Base-by-base conservation (phyloP, 2,113 vertebrate species). In the Sprattus sprattus region DNA sequence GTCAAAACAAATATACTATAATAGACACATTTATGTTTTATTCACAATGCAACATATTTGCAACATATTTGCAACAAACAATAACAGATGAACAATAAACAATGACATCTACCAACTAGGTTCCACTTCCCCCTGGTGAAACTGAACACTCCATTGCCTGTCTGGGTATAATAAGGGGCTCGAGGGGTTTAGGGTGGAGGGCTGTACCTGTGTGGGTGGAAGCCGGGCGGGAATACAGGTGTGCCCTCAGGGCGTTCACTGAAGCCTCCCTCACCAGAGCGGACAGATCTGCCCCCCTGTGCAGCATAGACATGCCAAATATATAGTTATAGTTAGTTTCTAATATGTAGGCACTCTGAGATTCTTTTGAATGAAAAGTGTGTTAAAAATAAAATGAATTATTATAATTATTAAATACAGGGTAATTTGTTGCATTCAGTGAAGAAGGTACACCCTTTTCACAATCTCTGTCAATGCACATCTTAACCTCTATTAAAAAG, bases 251-350 rank as follows among this genome's bases (percentile, higher is more conserved):
- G 25, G 97, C 97, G 0, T 94, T 97, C 5, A 99, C 5, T 0
- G 97, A 98, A 6, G 98, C 98, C 92, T 99, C 98, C 18, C 97
- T 96, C 54, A 99, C 96, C 0, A 99, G 90, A 2, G 98, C 98
- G 0, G 97, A 97, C 90, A 99, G 96, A 87, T 99, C 98, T 25
- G 97, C 97, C 0, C 97, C 98, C 80, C 98, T 99, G 85, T 3
- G n/a, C 89, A 57, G 87, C 15, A 91, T 6, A 91, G 22, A 81
- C 39, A 78, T 16, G 71, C 13, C 2, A 75, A 13, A 75, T n/a
- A n/a, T n/a, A n/a, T n/a, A n/a, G n/a, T n/a, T n/a, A n/a, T n/a
- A n/a, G n/a, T n/a, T n/a, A n/a, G n/a, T n/a, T n/a, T n/a, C n/a
- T n/a, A n/a, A n/a, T n/a, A n/a, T n/a, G n/a, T n/a, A n/a, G n/a